A percentile compares a stretch with the other conserved stretches of the same genome.
Evolutionary conservation across 2,888 invertebrate species (phyloP).

Genomic region (Actias luna): DNA sequence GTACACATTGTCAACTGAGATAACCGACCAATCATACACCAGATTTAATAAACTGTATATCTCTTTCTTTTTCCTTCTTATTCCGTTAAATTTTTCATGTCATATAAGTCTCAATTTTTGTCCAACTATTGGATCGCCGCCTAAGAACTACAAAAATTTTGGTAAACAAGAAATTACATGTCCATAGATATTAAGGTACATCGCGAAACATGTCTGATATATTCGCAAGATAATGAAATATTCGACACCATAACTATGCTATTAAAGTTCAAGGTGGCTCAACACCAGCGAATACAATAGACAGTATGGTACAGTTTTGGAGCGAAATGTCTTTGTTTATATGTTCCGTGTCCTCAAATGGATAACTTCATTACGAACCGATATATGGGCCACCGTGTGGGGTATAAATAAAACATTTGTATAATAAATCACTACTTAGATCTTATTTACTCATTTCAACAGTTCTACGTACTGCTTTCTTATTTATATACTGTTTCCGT

Average conservation of each 20-base stretch:
- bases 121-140: no score
- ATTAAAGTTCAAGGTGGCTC: slow-evolving; percentile 4
- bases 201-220: not conserved
- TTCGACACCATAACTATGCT: not conserved
- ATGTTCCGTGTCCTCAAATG: not conserved
- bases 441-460: no score
- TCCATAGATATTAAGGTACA: not conserved
- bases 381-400: not conserved
- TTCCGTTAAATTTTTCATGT: no score
- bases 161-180: not conserved
- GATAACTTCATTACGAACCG: not conserved
- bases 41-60: no score
- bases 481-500: no score
- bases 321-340: slow-evolving; percentile 3
- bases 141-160: no score
- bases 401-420: not conserved
- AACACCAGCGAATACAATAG: not conserved
- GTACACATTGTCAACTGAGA: no score
- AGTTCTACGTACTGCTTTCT: no score
- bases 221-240: not conserved
- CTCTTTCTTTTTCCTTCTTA: no score
- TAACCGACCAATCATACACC: no score
- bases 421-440: no score
- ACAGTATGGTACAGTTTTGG: slow-evolving; percentile 7
- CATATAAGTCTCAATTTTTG: no score